phyloP scores from a whole-genome alignment of 2,113 vertebrate species.

The Sinocyclocheilus maitianheensis region DNA sequence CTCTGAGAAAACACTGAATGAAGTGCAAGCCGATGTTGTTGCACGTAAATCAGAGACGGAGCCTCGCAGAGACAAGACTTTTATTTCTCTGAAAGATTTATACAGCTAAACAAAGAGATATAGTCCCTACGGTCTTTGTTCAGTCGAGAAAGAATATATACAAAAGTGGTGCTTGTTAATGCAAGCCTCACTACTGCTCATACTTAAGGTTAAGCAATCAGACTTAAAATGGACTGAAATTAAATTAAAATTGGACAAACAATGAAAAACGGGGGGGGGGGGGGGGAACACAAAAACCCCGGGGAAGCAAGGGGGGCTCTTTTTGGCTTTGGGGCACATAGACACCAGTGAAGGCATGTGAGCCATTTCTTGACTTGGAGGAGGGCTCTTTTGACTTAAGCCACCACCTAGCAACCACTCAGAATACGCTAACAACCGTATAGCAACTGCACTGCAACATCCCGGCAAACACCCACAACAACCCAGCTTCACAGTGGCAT shows the following conservation, averaged over 20 bases:
- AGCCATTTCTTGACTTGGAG: not conserved
- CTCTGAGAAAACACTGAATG: slow-evolving; percentile 28
- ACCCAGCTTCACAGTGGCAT: too few species aligned
- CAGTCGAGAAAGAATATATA: not conserved
- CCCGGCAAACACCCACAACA: too few species aligned
- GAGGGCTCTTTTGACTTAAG: not conserved
- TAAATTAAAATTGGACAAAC: not conserved
- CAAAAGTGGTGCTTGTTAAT: not conserved
- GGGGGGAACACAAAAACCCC: too few species aligned
- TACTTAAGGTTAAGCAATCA: not conserved
- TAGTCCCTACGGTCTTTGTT: not conserved
- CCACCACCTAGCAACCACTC: not conserved
- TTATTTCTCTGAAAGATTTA: slow-evolving; percentile 21
- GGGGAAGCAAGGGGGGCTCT: too few species aligned
- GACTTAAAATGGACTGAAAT: not conserved
- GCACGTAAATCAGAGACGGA: slow-evolving; percentile 40
- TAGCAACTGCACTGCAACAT: too few species aligned
- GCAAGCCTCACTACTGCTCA: not conserved
- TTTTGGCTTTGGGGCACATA: not conserved
- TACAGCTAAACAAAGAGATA: slow-evolving; percentile 9
- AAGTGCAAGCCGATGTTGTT: slow-evolving; percentile 11
- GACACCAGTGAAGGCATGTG: not conserved
- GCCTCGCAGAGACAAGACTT: slow-evolving; percentile 45
- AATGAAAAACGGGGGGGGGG: not conserved
- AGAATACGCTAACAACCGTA: too few species aligned